phyloP scores from a whole-genome alignment of 2,113 vertebrate genomes.

The Donacobius atricapilla region DNA sequence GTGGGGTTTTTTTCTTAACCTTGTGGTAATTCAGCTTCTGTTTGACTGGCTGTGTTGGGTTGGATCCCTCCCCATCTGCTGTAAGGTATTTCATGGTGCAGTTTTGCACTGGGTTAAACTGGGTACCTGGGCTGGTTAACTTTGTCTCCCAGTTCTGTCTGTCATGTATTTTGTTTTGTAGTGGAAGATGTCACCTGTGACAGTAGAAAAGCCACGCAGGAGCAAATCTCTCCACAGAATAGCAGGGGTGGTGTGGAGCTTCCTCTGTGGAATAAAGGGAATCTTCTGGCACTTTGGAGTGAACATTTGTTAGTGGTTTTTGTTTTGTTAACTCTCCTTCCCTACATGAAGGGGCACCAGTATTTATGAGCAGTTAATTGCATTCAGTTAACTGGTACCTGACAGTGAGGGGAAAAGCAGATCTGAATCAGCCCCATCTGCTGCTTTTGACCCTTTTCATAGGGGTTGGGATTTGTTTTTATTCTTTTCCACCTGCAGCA shows the following conservation, averaged over 20 bases:
- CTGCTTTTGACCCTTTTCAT: neutral
- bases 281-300: neutral
- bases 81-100: neutral
- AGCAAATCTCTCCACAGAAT: neutral
- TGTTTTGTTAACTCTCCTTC: neutral
- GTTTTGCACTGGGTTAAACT: neutral
- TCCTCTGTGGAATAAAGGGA: neutral
- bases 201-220: neutral
- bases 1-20: neutral
- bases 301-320: neutral
- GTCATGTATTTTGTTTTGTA: neutral
- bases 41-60: neutral
- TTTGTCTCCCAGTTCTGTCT: neutral
- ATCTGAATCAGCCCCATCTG: too few species aligned
- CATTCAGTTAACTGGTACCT: neutral
- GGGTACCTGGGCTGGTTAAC: neutral
- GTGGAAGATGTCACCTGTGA: neutral
- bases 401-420: neutral
- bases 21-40: neutral
- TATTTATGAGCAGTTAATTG: neutral
- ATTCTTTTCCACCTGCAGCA: neutral
- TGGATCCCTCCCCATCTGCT: neutral
- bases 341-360: neutral
- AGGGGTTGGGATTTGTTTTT: neutral
- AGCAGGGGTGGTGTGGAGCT: neutral